Evolutionary conservation across 2,888 invertebrate species (phyloP).

Genomic region (Calephelis perditalis): DNA sequence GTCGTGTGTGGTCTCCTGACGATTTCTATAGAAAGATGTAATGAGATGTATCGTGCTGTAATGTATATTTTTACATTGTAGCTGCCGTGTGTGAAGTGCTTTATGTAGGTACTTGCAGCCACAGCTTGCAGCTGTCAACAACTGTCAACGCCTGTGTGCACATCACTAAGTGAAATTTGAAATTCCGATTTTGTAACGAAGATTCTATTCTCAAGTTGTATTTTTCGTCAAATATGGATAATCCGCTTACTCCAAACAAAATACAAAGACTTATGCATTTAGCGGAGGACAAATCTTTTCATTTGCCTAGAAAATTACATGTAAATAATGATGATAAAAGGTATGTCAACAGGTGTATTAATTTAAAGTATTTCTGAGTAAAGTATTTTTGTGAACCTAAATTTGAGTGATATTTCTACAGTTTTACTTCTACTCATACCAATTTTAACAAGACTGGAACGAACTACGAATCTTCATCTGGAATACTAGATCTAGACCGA

Average conservation of each 20-base stretch:
- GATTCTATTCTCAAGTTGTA: conserved; percentile 12
- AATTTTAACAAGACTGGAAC: conserved; percentile 36
- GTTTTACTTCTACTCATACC: conserved; percentile 29
- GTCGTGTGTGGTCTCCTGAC: too few species aligned
- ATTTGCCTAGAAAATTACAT: conserved; percentile 37
- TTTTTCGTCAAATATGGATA: conserved; percentile 45
- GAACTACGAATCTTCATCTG: conserved; percentile 56
- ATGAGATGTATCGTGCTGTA: too few species aligned
- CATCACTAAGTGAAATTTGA: neutral
- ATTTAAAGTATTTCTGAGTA: neutral
- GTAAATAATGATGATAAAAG: conserved; percentile 43
- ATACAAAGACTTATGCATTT: conserved; percentile 59
- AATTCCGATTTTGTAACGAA: neutral
- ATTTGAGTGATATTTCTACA: conserved; percentile 17
- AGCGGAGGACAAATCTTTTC: conserved; percentile 60
- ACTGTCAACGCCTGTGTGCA: too few species aligned
- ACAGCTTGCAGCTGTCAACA: too few species aligned
- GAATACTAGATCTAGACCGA: conserved; percentile 60
- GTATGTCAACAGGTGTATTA: conserved; percentile 30
- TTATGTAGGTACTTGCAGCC: too few species aligned
- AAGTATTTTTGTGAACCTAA: neutral
- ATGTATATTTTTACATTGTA: too few species aligned
- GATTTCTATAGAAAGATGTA: too few species aligned
- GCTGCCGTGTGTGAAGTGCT: too few species aligned
- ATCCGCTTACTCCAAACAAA: conserved; percentile 62